phyloP scores from a whole-genome alignment of 2,113 vertebrate genomes.

The Poeciliopsis turrubarensis region DNA sequence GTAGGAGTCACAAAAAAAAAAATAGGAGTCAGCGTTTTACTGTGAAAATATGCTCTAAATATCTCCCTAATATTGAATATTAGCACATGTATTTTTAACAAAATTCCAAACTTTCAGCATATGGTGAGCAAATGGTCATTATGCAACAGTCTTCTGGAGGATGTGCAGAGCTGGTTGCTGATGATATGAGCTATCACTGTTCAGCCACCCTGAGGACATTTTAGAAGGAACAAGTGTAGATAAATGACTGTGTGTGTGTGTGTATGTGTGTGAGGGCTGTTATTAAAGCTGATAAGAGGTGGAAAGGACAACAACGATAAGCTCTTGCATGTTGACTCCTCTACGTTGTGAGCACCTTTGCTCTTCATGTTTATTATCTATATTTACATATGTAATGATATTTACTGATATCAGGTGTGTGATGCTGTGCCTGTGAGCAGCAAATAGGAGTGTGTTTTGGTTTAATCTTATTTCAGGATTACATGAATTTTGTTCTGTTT shows the following conservation, averaged over 20 bases:
- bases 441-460: neutral
- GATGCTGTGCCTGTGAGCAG: neutral
- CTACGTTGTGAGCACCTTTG: too few relatives aligned
- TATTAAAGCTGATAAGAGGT: conserved; percentile 46
- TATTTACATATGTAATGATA: too few relatives aligned
- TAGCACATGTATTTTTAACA: neutral
- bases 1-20: neutral
- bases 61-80: neutral
- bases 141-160: neutral
- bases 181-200: conserved; percentile 5
- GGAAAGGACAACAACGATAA: conserved; percentile 33
- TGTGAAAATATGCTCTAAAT: neutral
- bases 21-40: neutral
- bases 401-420: too few relatives aligned
- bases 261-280: neutral
- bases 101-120: neutral
- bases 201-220: neutral
- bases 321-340: neutral
- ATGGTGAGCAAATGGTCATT: neutral
- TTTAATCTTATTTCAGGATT: neutral
- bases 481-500: neutral
- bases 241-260: conserved; percentile 4
- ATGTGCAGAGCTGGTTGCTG: neutral
- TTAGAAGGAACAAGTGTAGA: conserved; percentile 17
- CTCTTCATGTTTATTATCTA: neutral